Conservation (phyloP, 2,113 vertebrate genomes). For the Gnathonemus echidnorhynchus region DNA sequence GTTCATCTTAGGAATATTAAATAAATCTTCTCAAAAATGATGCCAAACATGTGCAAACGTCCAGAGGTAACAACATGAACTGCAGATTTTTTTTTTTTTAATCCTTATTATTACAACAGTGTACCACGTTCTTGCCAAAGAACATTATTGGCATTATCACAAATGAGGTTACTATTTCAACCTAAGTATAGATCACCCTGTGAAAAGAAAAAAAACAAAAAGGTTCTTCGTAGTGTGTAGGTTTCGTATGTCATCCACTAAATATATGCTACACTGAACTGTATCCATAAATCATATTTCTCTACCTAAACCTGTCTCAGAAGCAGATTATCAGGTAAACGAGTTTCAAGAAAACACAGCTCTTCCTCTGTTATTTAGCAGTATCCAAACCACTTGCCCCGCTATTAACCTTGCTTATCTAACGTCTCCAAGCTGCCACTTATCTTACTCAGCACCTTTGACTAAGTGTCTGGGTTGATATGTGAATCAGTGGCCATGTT, state of each 20-base stretch:
- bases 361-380: conserved; percentile 2
- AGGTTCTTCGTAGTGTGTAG: not conserved
- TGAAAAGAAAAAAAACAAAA: not conserved
- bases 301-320: not conserved
- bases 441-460: not conserved
- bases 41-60: not conserved
- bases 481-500: not conserved
- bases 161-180: not conserved
- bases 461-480: not conserved
- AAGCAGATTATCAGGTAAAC: conserved; percentile 10
- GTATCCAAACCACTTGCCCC: not conserved
- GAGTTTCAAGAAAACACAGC: not conserved
- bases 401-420: conserved; percentile 15
- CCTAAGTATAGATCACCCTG: not conserved
- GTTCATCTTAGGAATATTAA: not conserved
- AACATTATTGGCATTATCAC: not conserved
- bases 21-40: not conserved
- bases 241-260: not conserved
- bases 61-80: not conserved
- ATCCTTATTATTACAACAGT: not conserved
- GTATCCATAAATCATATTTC: not conserved
- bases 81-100: not conserved
- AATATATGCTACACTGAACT: not conserved
- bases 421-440: not conserved
- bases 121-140: not conserved